Evolutionary conservation across 1,140 invertebrate genomes (phyloP).

Genomic region (Matsumurasca onukii): DNA sequence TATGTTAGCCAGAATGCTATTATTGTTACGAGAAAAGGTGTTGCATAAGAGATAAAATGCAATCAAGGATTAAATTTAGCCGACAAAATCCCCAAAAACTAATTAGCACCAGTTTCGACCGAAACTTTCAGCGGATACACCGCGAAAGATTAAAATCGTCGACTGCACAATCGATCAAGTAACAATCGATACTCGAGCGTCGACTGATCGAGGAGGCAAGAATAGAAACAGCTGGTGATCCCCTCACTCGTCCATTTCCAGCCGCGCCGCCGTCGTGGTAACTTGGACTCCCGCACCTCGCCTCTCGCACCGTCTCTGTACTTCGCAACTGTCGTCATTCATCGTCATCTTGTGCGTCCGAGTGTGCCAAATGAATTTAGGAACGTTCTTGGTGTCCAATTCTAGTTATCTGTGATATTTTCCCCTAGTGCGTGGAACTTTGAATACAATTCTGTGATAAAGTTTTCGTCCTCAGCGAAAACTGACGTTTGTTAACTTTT

Average conservation of each 20-base stretch:
- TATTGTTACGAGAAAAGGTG: no score
- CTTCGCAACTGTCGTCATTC: not conserved
- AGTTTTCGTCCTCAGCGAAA: not conserved
- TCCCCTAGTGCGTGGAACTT: slow-evolving; percentile 9
- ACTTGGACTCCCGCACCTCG: not conserved
- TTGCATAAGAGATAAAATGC: no score
- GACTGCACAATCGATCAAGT: no score
- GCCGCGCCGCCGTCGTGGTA: not conserved
- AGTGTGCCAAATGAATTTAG: slow-evolving; percentile 23
- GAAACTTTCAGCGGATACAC: no score
- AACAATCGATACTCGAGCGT: no score
- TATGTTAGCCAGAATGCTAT: no score
- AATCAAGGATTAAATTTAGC: no score
- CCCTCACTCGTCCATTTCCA: slow-evolving; percentile 16
- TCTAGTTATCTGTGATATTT: slow-evolving; percentile 3
- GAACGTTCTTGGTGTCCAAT: slow-evolving; percentile 9
- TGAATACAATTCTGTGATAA: not conserved
- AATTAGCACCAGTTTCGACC: no score
- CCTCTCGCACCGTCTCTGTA: not conserved
- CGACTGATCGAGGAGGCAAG: no score
- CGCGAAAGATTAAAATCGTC: no score
- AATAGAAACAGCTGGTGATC: no score
- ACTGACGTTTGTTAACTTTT: slow-evolving; percentile 7
- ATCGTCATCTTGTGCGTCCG: slow-evolving; percentile 12
- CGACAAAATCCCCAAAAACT: no score